Percentiles rank a stretch among this genome's conserved stretches.
phyloP scores from a whole-genome alignment of 2,888 invertebrate genomes.

The Oeneis ivallda region DNA sequence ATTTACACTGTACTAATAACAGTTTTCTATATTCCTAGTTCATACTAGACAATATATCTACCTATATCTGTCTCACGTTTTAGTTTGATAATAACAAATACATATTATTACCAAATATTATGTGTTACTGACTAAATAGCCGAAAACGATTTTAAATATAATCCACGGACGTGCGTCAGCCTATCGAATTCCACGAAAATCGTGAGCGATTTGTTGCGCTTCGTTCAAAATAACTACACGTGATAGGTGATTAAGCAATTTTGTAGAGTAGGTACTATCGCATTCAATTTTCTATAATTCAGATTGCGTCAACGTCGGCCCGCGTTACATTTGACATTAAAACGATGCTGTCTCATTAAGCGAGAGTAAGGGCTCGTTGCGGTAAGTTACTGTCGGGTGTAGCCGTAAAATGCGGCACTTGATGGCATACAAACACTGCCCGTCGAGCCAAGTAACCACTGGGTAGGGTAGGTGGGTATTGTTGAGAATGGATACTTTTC shows the following conservation, averaged over 20 bases:
- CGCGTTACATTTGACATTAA: constrained; percentile 64
- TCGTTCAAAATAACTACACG: constrained; percentile 23
- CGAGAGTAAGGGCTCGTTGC: constrained; percentile 66
- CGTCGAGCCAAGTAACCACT: constrained; percentile 27
- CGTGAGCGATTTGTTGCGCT: constrained; percentile 28
- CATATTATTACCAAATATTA: not conserved
- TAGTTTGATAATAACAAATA: no score
- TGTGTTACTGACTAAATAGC: not conserved
- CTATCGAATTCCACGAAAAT: constrained; percentile 20
- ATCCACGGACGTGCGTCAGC: constrained; percentile 21
- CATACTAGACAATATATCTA: no score
- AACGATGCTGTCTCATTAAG: constrained; percentile 73
- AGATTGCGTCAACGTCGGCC: constrained; percentile 47
- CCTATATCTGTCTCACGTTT: no score
- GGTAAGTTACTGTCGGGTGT: constrained; percentile 69
- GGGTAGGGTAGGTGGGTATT: constrained; percentile 18
- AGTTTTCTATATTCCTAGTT: no score
- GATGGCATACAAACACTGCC: constrained; percentile 61
- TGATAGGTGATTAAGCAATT: constrained; percentile 27
- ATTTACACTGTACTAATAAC: no score
- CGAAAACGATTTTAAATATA: constrained; percentile 20
- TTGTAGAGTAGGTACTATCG: constrained; percentile 24
- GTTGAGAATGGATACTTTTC: constrained; percentile 23
- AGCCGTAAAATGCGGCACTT: constrained; percentile 70
- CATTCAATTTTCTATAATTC: constrained; percentile 22